Percentiles rank a stretch among this genome's conserved stretches.
Evolutionary conservation across 2,888 invertebrate species (phyloP).

Genomic region (Platycheirus rosarum): DNA sequence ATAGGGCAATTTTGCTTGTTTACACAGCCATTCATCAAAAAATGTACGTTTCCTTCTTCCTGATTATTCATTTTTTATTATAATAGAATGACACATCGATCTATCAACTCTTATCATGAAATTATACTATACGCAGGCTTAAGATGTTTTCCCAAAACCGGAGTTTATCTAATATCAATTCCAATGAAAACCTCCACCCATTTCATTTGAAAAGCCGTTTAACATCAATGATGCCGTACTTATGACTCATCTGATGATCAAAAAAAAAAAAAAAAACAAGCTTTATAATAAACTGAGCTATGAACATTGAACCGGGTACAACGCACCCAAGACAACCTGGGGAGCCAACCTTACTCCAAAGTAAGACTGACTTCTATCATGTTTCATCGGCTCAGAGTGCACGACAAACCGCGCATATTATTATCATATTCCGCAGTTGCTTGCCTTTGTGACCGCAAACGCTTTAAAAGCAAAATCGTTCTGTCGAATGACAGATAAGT

Average conservation of each 20-base stretch:
- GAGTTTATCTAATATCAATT: neutral
- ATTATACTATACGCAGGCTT: neutral
- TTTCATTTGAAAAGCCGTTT: neutral
- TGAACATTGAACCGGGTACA: neutral
- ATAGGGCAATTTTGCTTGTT: too few species aligned
- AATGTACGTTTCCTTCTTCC: too few species aligned
- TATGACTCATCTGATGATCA: slow-evolving; percentile 18
- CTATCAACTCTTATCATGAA: too few species aligned
- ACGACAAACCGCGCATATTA: slow-evolving; percentile 55
- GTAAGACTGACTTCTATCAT: slow-evolving; percentile 25
- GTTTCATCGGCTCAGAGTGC: slow-evolving; percentile 41
- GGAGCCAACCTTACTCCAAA: slow-evolving; percentile 19
- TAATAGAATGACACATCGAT: too few species aligned
- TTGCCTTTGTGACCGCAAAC: slow-evolving; percentile 14
- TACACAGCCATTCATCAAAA: too few species aligned
- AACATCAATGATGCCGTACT: neutral
- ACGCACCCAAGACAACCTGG: slow-evolving; percentile 9
- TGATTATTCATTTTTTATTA: too few species aligned
- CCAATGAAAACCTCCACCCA: neutral
- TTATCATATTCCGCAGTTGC: slow-evolving; percentile 33
- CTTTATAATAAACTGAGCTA: neutral
- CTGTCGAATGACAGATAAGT: slow-evolving; percentile 55
- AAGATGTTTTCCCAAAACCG: neutral
- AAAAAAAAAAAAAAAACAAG: slow-evolving; percentile 21
- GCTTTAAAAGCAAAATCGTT: slow-evolving; percentile 24